Conservation (phyloP, 2,113 vertebrate species). For the Halcyon senegalensis region DNA sequence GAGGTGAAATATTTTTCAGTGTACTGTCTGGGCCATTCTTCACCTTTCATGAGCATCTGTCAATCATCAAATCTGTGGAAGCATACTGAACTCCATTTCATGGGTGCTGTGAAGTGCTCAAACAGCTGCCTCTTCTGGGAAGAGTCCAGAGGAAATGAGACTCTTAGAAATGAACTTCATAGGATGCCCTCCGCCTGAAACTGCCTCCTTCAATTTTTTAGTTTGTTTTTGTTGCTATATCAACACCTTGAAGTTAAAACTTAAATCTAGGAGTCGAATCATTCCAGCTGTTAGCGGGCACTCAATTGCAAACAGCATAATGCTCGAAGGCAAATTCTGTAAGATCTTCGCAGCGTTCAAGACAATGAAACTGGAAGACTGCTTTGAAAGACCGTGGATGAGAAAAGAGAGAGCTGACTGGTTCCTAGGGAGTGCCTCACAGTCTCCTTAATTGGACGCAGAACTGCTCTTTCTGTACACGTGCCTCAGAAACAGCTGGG, state of each 20-base stretch:
- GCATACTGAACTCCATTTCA: neutral
- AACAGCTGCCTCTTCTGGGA: conserved; percentile 54
- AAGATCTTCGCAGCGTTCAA: neutral
- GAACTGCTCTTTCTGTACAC: neutral
- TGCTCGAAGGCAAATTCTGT: neutral
- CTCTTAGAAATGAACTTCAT: conserved; percentile 22
- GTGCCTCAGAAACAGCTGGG: neutral
- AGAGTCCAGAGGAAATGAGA: conserved; percentile 54
- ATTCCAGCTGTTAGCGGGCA: conserved; percentile 23
- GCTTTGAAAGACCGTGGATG: neutral
- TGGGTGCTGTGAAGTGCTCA: neutral
- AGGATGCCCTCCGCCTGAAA: conserved; percentile 32
- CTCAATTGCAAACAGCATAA: neutral
- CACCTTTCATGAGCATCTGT: conserved; percentile 18
- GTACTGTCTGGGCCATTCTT: conserved; percentile 1
- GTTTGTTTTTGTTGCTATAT: conserved; percentile 15
- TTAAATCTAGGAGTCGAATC: neutral
- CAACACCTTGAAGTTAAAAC: conserved; percentile 25
- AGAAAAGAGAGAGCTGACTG: neutral
- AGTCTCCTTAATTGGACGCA: neutral
- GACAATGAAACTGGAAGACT: neutral
- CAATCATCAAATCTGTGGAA: neutral
- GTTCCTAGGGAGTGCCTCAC: neutral
- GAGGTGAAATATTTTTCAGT: neutral
- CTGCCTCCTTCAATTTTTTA: neutral